Conservation (phyloP, 2,797 vertebrate species). For the Sternotherus odoratus region DNA sequence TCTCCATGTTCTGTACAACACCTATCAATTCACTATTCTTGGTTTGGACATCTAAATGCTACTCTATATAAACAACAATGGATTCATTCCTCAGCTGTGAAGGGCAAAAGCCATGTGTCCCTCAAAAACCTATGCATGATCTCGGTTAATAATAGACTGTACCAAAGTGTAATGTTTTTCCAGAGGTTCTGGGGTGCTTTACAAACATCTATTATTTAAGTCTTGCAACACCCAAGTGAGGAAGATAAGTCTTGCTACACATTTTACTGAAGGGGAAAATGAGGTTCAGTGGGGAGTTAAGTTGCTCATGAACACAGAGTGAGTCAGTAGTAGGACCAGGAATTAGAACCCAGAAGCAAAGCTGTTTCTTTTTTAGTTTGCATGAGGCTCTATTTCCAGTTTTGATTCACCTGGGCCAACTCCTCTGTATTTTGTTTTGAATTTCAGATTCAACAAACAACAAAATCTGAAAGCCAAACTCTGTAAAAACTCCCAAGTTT, state of each 20-base stretch:
- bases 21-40: neutral
- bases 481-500: neutral
- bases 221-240: neutral
- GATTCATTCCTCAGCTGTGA: neutral
- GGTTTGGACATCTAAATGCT: neutral
- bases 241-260: neutral
- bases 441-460: neutral
- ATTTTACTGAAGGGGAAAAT: neutral
- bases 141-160: no score
- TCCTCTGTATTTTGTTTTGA: neutral
- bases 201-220: neutral
- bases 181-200: neutral
- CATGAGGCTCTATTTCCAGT: neutral
- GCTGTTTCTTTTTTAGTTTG: neutral
- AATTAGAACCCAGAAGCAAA: neutral
- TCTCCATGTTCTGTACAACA: neutral
- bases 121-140: neutral
- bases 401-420: neutral
- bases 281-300: neutral
- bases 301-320: neutral
- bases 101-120: no score
- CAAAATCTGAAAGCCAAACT: neutral
- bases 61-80: neutral
- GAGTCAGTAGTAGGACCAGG: fast-evolving
- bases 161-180: no score